phyloP scores from a whole-genome alignment of 2,113 vertebrate genomes.

The Albula glossodonta region DNA sequence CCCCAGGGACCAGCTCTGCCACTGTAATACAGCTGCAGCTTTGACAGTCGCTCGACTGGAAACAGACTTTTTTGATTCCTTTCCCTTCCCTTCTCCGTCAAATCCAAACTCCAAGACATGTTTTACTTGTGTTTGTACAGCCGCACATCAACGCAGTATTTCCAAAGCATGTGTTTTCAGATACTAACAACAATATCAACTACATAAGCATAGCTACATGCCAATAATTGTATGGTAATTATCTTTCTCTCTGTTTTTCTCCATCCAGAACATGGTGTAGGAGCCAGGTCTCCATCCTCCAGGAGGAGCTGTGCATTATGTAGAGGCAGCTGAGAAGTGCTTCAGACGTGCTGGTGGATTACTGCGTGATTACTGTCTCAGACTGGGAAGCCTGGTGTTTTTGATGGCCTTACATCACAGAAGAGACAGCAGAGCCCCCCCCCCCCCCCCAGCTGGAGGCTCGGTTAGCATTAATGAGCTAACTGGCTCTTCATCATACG shows the following conservation, averaged over 20 bases:
- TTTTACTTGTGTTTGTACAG: too few species aligned
- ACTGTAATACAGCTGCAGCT: slow-evolving; percentile 16
- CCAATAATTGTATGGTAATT: too few species aligned
- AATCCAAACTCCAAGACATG: too few species aligned
- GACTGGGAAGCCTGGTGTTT: neutral
- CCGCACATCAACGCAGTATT: too few species aligned
- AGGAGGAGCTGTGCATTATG: neutral
- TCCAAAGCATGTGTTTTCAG: too few species aligned
- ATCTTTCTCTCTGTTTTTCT: slow-evolving; percentile 4
- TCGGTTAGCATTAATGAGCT: neutral
- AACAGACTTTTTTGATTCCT: slow-evolving; percentile 12
- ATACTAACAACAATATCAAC: too few species aligned
- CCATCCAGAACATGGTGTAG: neutral
- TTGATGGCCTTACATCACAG: neutral
- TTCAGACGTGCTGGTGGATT: neutral
- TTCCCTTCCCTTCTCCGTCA: neutral
- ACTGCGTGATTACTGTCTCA: neutral
- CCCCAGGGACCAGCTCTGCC: neutral
- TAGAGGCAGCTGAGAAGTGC: neutral
- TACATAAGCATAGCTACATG: too few species aligned
- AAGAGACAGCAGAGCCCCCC: too few species aligned
- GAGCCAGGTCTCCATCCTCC: neutral
- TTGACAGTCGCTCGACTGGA: slow-evolving; percentile 4
- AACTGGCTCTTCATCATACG: neutral
- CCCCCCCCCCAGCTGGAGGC: too few species aligned